A percentile compares a stretch with the other conserved stretches of the same genome.
These are phyloP conservation scores for Bombus impatiens DNA, from an alignment of 1,140 invertebrate species.

Conservation along the genomic window DNA sequence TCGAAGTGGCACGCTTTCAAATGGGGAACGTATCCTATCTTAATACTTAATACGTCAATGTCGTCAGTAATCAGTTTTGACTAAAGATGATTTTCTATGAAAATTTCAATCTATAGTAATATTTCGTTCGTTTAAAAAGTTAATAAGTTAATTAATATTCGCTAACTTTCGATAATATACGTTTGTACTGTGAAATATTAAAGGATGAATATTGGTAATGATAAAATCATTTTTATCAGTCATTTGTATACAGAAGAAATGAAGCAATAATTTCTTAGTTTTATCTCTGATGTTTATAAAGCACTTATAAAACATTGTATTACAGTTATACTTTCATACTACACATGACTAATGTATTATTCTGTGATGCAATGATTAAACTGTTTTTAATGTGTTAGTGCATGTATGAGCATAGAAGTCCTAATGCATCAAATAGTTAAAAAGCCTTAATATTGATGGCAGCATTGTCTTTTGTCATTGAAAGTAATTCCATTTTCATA, in stretches of 20 bases:
- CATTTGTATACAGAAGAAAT: no score
- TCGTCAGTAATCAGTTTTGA: background rate
- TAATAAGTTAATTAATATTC: background rate
- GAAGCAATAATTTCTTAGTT: conserved; percentile 31
- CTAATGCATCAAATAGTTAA: conserved; percentile 8
- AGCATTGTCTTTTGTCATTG: background rate
- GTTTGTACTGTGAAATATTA: background rate
- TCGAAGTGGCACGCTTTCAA: conserved; percentile 45
- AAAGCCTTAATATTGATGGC: background rate
- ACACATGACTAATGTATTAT: conserved; percentile 41
- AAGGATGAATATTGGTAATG: background rate
- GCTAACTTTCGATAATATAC: no score
- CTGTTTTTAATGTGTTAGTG: background rate
- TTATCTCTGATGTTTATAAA: conserved; percentile 63
- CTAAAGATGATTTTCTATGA: background rate
- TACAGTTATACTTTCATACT: conserved; percentile 56
- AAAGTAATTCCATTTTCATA: background rate
- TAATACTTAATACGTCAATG: background rate
- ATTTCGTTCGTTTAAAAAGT: background rate
- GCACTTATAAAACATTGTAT: background rate
- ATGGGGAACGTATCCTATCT: conserved; percentile 34
- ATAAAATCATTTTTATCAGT: background rate
- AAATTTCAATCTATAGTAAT: no score
- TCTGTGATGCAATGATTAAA: conserved; percentile 14
- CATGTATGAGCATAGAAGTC: background rate